These are phyloP conservation scores for Drosophila neutralis DNA, from an alignment of 2,888 invertebrate genomes.

Conservation along the genomic window DNA sequence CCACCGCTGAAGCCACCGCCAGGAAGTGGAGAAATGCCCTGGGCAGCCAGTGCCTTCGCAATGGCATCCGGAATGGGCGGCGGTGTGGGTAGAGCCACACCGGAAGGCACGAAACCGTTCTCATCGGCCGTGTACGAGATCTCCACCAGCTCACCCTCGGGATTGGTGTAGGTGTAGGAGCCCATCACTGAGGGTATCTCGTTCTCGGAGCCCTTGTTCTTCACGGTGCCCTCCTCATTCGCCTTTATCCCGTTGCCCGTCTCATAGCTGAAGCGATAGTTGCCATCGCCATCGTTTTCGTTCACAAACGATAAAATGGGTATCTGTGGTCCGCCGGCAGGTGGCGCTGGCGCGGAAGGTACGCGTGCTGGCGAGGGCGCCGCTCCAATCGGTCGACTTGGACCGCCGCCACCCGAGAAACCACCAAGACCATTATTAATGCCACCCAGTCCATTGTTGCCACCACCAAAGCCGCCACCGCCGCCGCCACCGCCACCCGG, in stretches of 20 bases:
- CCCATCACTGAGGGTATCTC: conserved; percentile 87
- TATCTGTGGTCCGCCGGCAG: conserved; percentile 84
- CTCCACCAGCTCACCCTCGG: conserved; percentile 87
- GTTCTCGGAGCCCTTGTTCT: conserved; percentile 86
- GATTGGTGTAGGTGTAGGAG: conserved; percentile 88
- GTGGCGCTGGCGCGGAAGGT: conserved; percentile 63
- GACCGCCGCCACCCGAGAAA: conserved; percentile 82
- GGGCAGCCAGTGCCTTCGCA: conserved; percentile 86
- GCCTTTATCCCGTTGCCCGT: conserved; percentile 88
- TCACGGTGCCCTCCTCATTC: conserved; percentile 87
- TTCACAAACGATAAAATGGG: conserved; percentile 87
- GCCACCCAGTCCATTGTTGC: conserved; percentile 83
- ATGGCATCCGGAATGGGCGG: conserved; percentile 89
- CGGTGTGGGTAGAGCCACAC: conserved; percentile 87
- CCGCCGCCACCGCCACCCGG: conserved; percentile 77
- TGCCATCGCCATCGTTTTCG: conserved; percentile 87
- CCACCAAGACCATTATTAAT: conserved; percentile 81
- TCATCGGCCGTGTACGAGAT: conserved; percentile 88
- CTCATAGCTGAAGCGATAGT: conserved; percentile 87
- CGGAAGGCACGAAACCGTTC: conserved; percentile 88
- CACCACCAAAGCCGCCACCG: conserved; percentile 80
- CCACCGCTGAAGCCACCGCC: conserved; percentile 84
- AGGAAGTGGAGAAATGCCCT: conserved; percentile 85
- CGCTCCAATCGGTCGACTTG: conserved; percentile 79
- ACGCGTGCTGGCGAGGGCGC: conserved; percentile 74